Evolutionary conservation across 2,113 vertebrate species (phyloP).

Genomic region (Notarius quadriscutis): DNA sequence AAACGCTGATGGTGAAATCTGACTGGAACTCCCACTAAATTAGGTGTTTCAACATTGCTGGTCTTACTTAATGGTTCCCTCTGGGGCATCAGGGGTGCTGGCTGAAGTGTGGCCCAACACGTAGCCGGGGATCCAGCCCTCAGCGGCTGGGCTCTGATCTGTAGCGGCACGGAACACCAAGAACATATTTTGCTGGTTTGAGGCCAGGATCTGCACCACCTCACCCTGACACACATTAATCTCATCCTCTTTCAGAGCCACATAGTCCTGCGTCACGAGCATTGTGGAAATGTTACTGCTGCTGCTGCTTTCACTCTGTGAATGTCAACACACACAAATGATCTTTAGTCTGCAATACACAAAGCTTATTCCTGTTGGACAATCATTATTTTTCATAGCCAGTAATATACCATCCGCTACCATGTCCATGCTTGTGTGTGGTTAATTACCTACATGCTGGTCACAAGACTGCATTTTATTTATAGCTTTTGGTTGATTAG

Average conservation of each 20-base stretch:
- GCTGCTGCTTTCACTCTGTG: slow-evolving; percentile 99
- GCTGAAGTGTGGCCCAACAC: slow-evolving; percentile 97
- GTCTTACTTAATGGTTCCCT: slow-evolving; percentile 90
- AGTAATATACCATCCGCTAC: background rate
- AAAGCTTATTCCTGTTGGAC: background rate
- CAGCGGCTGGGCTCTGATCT: slow-evolving; percentile 95
- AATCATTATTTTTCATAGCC: background rate
- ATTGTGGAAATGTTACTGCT: slow-evolving; percentile 99
- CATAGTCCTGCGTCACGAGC: slow-evolving; percentile 98
- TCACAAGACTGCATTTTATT: slow-evolving; percentile 5
- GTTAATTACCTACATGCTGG: background rate
- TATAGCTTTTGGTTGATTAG: background rate
- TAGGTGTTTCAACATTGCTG: background rate
- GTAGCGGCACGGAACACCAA: slow-evolving; percentile 98
- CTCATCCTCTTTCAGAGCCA: slow-evolving; percentile 99
- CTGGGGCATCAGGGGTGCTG: slow-evolving; percentile 86
- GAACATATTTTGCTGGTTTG: slow-evolving; percentile 99
- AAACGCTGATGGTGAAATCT: background rate
- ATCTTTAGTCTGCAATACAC: background rate
- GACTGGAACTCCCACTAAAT: background rate
- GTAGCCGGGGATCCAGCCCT: slow-evolving; percentile 99
- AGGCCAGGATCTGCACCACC: slow-evolving; percentile 98
- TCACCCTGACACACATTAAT: slow-evolving; percentile 97
- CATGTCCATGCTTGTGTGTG: background rate
- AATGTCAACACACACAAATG: slow-evolving; percentile 40